Conservation (phyloP, 2,113 vertebrate species). For the Oenanthe melanoleuca region DNA sequence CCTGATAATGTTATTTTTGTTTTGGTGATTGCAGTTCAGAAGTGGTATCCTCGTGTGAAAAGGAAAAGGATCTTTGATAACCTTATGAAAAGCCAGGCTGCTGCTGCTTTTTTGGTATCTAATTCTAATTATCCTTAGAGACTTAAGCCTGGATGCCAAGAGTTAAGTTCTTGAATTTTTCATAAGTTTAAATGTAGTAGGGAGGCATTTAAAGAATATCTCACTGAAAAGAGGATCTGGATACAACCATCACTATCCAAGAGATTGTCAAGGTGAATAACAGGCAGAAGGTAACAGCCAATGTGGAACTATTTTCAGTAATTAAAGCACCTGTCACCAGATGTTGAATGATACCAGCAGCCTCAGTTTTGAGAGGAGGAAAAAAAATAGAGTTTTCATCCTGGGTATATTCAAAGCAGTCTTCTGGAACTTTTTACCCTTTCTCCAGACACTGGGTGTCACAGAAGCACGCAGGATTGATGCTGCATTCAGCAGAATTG, state of each 20-base stretch:
- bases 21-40: background rate
- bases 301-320: background rate
- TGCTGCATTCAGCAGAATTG: slow-evolving; percentile 9
- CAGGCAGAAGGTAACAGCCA: background rate
- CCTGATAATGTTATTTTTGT: background rate
- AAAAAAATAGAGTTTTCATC: background rate
- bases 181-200: background rate
- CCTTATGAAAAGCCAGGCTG: background rate
- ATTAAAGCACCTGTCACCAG: background rate
- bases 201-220: background rate
- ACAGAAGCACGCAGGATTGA: background rate
- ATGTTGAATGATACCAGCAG: background rate
- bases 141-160: background rate
- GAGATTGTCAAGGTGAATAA: background rate
- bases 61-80: background rate
- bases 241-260: background rate
- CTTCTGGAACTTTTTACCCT: background rate
- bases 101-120: background rate
- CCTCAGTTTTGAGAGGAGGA: background rate
- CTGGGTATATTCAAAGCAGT: background rate
- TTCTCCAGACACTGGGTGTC: background rate
- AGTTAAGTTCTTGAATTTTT: background rate
- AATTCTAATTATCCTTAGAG: background rate
- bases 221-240: background rate
- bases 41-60: background rate